Percentiles rank a stretch among this genome's conserved stretches.
Conservation (phyloP, 2,797 vertebrate genomes). For the Ctenopoma multispine region DNA sequence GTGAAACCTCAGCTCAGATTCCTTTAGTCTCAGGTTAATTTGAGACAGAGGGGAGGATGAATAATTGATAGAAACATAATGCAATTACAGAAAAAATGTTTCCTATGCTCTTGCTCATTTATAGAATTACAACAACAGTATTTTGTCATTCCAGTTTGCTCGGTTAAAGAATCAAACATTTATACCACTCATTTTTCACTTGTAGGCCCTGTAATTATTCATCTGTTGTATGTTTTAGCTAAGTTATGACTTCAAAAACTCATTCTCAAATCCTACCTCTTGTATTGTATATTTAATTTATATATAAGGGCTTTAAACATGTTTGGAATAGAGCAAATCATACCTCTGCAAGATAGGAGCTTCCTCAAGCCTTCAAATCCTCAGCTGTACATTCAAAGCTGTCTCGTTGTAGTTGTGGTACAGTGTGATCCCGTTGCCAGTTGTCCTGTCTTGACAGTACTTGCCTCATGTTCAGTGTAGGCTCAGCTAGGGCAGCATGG, state of each 20-base stretch:
- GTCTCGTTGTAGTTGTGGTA: conserved; percentile 15
- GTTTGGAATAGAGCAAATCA: no score
- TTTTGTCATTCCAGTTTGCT: not conserved
- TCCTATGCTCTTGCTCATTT: conserved; percentile 4
- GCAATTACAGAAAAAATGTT: conserved; percentile 45
- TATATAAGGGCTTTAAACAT: no score
- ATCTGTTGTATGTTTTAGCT: not conserved
- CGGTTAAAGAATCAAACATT: conserved; percentile 5
- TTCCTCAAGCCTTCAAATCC: not conserved
- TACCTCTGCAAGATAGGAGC: no score
- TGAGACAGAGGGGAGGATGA: conserved; percentile 43
- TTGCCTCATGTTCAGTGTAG: conserved; percentile 85
- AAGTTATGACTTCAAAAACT: not conserved
- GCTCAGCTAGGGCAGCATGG: conserved; percentile 92
- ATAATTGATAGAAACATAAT: conserved; percentile 59
- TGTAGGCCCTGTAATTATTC: no score
- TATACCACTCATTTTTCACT: not conserved
- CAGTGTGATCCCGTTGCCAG: conserved; percentile 77
- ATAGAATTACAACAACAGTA: conserved; percentile 6
- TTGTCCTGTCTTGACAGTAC: conserved; percentile 94
- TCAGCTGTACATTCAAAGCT: not conserved
- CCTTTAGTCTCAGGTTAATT: conserved; percentile 41
- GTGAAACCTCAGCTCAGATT: conserved; percentile 35
- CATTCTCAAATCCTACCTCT: not conserved
- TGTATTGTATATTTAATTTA: not conserved